Evolutionary conservation across 2,888 invertebrate species (phyloP).

Genomic region (Caenorhabditis imperialis): DNA sequence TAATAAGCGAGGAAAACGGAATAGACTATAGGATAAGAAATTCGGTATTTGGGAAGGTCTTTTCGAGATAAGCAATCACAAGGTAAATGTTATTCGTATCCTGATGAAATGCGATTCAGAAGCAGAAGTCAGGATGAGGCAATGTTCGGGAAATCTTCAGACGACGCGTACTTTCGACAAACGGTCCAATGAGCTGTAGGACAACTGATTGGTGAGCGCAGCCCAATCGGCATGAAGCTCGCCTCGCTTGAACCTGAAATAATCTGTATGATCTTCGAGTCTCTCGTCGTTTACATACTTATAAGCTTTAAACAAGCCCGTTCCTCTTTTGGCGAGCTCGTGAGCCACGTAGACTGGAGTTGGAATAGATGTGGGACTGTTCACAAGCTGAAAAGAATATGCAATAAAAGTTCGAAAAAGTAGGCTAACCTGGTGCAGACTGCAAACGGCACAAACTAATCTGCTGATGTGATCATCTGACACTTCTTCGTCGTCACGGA

Average conservation of each 20-base stretch:
- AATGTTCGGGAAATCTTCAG: neutral
- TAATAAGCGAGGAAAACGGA: too few relatives aligned
- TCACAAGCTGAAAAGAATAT: conserved; percentile 59
- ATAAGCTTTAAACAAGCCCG: conserved; percentile 42
- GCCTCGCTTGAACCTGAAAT: conserved; percentile 42
- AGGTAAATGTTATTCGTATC: conserved; percentile 4
- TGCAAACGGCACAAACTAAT: conserved; percentile 50
- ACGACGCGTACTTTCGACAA: conserved; percentile 43
- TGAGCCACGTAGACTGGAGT: conserved; percentile 70
- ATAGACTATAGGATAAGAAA: too few relatives aligned
- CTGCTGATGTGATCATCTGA: conserved; percentile 37
- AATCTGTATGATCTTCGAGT: neutral
- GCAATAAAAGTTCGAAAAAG: neutral
- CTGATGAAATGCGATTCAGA: neutral
- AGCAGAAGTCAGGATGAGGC: neutral
- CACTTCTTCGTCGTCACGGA: conserved; percentile 52
- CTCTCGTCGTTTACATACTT: conserved; percentile 12
- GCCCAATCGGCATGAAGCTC: conserved; percentile 27
- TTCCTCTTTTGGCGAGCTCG: conserved; percentile 68
- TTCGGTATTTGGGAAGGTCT: too few relatives aligned
- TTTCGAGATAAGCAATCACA: too few relatives aligned
- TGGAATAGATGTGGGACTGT: conserved; percentile 67
- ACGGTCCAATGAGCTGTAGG: conserved; percentile 31
- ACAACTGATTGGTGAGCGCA: conserved; percentile 24
- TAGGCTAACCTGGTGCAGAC: conserved; percentile 43